A percentile compares a stretch with the other conserved stretches of the same genome.
Evolutionary conservation across 2,113 vertebrate genomes (phyloP).

Genomic region (Rhabdomys dilectus): DNA sequence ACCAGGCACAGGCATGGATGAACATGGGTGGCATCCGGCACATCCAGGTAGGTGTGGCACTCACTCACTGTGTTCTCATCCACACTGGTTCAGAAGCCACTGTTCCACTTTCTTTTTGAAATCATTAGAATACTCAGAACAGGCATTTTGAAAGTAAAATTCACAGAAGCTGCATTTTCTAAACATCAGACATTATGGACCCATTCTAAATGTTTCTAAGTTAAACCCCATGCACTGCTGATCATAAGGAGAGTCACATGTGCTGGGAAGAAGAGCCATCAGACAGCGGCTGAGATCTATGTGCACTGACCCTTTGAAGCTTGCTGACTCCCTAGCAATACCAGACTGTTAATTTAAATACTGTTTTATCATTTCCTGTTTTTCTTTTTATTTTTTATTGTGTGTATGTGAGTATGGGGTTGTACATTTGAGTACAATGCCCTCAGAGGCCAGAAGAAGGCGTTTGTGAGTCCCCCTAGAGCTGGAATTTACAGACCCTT

Average conservation of each 20-base stretch:
- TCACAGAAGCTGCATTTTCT: neutral
- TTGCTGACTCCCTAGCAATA: neutral
- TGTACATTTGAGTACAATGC: neutral
- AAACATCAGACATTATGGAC: neutral
- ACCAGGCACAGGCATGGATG: slow-evolving; percentile 99
- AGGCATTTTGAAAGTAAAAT: neutral
- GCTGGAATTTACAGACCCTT: neutral
- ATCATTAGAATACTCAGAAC: neutral
- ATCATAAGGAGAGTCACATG: neutral
- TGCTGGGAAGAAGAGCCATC: neutral
- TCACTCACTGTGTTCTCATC: neutral
- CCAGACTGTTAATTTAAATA: neutral
- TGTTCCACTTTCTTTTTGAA: neutral
- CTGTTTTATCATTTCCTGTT: neutral
- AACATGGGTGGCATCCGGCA: slow-evolving; percentile 99
- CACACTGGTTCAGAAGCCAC: neutral
- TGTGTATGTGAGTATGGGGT: neutral
- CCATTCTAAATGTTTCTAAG: neutral
- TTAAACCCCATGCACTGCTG: neutral
- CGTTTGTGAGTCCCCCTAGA: neutral
- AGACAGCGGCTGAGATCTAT: neutral
- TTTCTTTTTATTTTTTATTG: neutral
- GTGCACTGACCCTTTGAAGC: neutral
- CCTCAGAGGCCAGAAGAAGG: neutral
- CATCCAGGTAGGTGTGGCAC: slow-evolving; percentile 91